Base-by-base conservation (phyloP, 2,113 vertebrate genomes). In the Poicephalus gulielmi region DNA sequence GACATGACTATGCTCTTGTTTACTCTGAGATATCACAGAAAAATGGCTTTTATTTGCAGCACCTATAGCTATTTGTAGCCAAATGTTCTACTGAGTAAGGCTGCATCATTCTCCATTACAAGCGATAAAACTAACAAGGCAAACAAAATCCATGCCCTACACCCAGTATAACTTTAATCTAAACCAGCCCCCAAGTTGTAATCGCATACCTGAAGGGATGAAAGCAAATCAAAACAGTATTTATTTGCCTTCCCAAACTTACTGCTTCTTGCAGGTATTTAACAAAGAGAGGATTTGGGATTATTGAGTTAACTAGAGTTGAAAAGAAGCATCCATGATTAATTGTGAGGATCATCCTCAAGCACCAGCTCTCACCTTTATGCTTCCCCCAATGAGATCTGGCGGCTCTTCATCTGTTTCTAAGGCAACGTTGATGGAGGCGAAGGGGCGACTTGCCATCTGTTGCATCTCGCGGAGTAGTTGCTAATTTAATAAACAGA, bases 401-500 rank as follows among this genome's bases (percentile, higher is more conserved):
- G 99, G 99, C 6, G 99, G 99, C 96, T 99, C 99, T 83, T 99
- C 99, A 66, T 99, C 99, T 90, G 98, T 99, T 98, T 99, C 99
- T 98, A 99, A 98, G 98, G 99, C 99, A 92, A 99, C 99, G 60
- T 99, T 99, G 98, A 99, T 99, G 88, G 99, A 99, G 96, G 99
- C 99, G 85, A 99, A 99, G 95, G 99, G 99, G 87, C 99, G 99
- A 95, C 99, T 99, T 85, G 99, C 99, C 99, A 99, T 99, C 98
- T 99, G 99, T 92, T 99, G 99, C 99, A 99, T 99, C 98, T 99
- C 99, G 55, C 99, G 99, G 84, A 99, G 98, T 80, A 99, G 99
- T 99, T 99, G 99, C 99, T 99, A 90, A 70, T 44, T 91, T 71
- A 94, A 46, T 33, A 96, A 97, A 97, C 80, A 97, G 83, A 96